Evolutionary conservation across 2,888 invertebrate genomes (phyloP).

Genomic region (Biston stratarius): DNA sequence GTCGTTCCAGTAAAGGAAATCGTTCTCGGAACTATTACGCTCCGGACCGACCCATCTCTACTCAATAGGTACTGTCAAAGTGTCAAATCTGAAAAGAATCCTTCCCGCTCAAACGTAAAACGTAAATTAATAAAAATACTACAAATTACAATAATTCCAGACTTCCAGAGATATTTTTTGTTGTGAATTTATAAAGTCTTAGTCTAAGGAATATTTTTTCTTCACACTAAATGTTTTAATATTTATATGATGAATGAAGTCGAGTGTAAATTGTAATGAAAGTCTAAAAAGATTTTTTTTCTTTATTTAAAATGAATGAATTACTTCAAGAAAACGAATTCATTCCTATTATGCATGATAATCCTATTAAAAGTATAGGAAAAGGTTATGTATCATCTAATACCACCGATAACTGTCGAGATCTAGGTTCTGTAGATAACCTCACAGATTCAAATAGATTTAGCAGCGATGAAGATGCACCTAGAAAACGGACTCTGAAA

Average conservation of each 20-base stretch:
- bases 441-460: slow-evolving; percentile 14
- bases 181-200: too few species aligned
- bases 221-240: background rate
- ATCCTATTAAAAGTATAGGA: background rate
- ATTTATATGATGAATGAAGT: background rate
- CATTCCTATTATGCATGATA: slow-evolving; percentile 1
- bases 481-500: slow-evolving; percentile 51
- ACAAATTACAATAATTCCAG: too few species aligned
- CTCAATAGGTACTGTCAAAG: too few species aligned
- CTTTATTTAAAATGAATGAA: slow-evolving; percentile 16
- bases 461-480: slow-evolving; percentile 53
- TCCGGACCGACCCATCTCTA: too few species aligned
- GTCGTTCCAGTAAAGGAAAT: too few species aligned
- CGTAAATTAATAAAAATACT: too few species aligned
- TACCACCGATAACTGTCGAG: slow-evolving; percentile 18
- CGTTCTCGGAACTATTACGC: too few species aligned
- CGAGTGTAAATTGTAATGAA: background rate
- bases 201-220: too few species aligned
- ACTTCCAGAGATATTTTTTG: too few species aligned
- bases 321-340: background rate
- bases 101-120: too few species aligned
- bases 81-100: too few species aligned
- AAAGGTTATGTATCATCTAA: slow-evolving; percentile 8
- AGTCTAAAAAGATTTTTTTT: too few species aligned
- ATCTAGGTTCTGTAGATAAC: slow-evolving; percentile 22